These are phyloP conservation scores for Fulmarus glacialis DNA, from an alignment of 2,113 vertebrate species.

Conservation along the genomic window DNA sequence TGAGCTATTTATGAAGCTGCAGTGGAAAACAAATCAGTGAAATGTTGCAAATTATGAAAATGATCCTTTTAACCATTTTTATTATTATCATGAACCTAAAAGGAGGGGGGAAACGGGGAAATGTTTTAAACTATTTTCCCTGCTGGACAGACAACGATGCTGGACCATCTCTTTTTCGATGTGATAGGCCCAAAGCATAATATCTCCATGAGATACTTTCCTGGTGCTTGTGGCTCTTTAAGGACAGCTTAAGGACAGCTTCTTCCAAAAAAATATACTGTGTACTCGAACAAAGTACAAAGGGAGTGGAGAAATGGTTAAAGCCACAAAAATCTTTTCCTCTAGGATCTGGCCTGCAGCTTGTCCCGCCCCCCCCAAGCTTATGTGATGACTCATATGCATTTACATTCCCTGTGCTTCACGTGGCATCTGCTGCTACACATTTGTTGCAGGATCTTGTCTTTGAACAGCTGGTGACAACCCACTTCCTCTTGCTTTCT, in stretches of 20 bases:
- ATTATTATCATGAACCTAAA: background rate
- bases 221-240: background rate
- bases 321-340: background rate
- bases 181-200: background rate
- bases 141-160: background rate
- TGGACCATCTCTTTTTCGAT: background rate
- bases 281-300: background rate
- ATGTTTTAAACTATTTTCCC: background rate
- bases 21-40: background rate
- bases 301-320: background rate
- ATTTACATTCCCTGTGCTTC: background rate
- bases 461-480: slow-evolving; percentile 58
- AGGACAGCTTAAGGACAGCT: background rate
- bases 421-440: slow-evolving; percentile 25
- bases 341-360: background rate
- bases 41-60: background rate
- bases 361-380: background rate
- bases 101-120: background rate
- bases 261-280: background rate
- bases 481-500: slow-evolving; percentile 53
- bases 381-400: background rate
- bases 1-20: background rate
- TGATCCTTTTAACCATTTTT: background rate
- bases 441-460: slow-evolving; percentile 43
- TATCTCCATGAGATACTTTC: background rate